Evolutionary conservation across 2,797 vertebrate species (phyloP).

Genomic region (Chelon auratus): DNA sequence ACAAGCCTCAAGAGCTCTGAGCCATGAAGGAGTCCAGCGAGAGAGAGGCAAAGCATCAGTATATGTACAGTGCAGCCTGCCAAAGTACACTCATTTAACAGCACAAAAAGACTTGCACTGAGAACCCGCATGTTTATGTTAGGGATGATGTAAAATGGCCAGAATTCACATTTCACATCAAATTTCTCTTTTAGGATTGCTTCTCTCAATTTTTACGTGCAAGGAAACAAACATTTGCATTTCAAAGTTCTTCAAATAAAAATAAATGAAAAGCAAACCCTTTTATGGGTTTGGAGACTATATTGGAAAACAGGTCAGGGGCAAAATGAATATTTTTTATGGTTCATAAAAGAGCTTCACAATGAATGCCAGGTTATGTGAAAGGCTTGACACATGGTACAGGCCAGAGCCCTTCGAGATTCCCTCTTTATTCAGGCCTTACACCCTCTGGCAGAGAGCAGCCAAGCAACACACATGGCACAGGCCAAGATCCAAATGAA

Average conservation of each 20-base stretch:
- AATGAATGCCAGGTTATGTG: conserved; percentile 81
- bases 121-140: conserved; percentile 81
- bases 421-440: conserved; percentile 60
- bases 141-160: conserved; percentile 83
- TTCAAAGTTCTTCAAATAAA: conserved; percentile 84
- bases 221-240: conserved; percentile 86
- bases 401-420: conserved; percentile 68
- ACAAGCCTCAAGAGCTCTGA: conserved; percentile 81
- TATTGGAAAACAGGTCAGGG: conserved; percentile 83
- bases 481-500: conserved; percentile 54
- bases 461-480: conserved; percentile 70
- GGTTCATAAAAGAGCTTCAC: conserved; percentile 81
- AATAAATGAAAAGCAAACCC: conserved; percentile 83
- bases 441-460: conserved; percentile 41
- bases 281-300: conserved; percentile 83
- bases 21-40: conserved; percentile 82
- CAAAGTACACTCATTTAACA: conserved; percentile 85
- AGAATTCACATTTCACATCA: conserved; percentile 84
- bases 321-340: conserved; percentile 81
- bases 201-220: conserved; percentile 73
- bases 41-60: conserved; percentile 78
- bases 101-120: conserved; percentile 77
- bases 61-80: conserved; percentile 78
- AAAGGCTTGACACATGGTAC: conserved; percentile 75
- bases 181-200: conserved; percentile 78